Evolutionary conservation across 2,888 invertebrate species (phyloP).

Genomic region (Drosophila pegasa): DNA sequence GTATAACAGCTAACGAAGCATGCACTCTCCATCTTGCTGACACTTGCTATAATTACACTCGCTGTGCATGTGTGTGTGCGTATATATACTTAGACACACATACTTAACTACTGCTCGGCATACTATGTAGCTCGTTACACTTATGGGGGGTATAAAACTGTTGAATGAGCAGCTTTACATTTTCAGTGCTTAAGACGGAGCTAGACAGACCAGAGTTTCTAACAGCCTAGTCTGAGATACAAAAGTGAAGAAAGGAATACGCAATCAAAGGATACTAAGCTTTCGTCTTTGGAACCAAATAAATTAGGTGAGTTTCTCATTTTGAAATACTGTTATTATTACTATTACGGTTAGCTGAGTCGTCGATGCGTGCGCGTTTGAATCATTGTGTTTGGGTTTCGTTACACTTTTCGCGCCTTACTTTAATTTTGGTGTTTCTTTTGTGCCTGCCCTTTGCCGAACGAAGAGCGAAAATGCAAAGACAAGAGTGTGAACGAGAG

Average conservation of each 20-base stretch:
- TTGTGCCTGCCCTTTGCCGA: conserved; percentile 34
- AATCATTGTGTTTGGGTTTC: conserved; percentile 18
- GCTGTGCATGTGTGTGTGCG: not conserved
- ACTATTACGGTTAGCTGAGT: not conserved
- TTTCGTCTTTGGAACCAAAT: conserved; percentile 33
- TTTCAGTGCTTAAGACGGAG: conserved; percentile 62
- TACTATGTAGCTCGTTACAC: conserved; percentile 37
- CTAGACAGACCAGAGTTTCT: conserved; percentile 49
- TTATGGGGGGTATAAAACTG: conserved; percentile 61
- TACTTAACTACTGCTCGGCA: conserved; percentile 36
- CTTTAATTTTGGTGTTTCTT: conserved; percentile 17
- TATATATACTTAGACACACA: not conserved
- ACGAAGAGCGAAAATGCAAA: conserved; percentile 32
- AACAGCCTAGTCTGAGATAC: conserved; percentile 1
- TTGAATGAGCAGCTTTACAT: conserved; percentile 53
- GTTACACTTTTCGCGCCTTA: conserved; percentile 19
- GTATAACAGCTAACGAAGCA: conserved; percentile 47
- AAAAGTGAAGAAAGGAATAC: not conserved
- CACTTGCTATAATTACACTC: conserved; percentile 33
- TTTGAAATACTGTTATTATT: conserved; percentile 6
- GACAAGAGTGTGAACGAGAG: conserved; percentile 10
- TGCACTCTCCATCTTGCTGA: conserved; percentile 30
- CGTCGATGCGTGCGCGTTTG: conserved; percentile 14
- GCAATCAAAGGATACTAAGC: conserved; percentile 25
- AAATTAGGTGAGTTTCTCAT: conserved; percentile 55